Evolutionary conservation across 2,888 invertebrate genomes (phyloP).

Genomic region (Ectropis crepuscularia): DNA sequence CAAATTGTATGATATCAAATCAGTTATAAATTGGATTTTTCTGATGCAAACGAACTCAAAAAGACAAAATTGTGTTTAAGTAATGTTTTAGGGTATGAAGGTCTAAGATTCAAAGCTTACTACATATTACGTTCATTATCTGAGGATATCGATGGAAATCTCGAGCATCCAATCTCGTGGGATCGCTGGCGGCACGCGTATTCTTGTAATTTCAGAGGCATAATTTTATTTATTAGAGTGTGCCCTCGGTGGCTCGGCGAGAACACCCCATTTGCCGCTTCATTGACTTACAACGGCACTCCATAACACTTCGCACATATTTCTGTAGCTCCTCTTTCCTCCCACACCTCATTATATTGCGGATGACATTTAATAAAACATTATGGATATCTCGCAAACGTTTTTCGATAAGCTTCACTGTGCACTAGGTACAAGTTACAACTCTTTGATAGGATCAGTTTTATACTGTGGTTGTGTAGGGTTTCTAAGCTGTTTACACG

Average conservation of each 20-base stretch:
- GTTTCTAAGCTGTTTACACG: constrained; percentile 32
- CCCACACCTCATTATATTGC: constrained; percentile 83
- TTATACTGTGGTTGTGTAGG: constrained; percentile 30
- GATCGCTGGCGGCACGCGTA: constrained; percentile 74
- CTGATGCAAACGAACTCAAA: no score
- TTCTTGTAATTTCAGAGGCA: constrained; percentile 84
- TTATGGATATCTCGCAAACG: constrained; percentile 74
- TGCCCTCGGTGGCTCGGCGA: constrained; percentile 72
- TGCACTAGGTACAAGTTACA: constrained; percentile 45
- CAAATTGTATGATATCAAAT: no score
- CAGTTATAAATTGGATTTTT: no score
- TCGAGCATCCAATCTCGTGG: constrained; percentile 80
- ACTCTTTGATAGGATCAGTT: constrained; percentile 37
- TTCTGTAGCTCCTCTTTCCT: constrained; percentile 79
- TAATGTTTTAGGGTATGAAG: constrained; percentile 26
- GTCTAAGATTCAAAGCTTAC: constrained; percentile 61
- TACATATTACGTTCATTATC: constrained; percentile 80
- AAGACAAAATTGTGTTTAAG: no score
- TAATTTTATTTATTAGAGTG: constrained; percentile 85
- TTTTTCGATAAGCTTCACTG: constrained; percentile 70
- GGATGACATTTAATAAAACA: constrained; percentile 84
- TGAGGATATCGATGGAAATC: constrained; percentile 78
- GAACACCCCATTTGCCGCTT: constrained; percentile 84
- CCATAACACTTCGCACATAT: constrained; percentile 84
- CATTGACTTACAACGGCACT: constrained; percentile 85